Base-by-base conservation (phyloP, 2,888 invertebrate genomes). In the Agrotis exclamationis region DNA sequence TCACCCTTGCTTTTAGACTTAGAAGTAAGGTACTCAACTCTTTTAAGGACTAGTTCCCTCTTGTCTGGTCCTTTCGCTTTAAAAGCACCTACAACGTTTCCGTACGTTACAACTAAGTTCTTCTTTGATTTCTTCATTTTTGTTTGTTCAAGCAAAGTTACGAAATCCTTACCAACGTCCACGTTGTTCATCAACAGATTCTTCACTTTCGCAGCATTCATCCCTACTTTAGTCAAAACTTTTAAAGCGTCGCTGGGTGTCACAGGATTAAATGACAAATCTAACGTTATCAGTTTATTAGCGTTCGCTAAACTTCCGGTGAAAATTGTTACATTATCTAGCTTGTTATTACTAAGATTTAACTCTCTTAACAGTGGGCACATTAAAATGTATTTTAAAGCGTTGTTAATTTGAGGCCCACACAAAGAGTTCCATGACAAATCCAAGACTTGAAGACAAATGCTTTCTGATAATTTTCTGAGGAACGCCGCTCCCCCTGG, bases 181-280 rank as follows among this genome's bases (percentile, higher is more conserved):
- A 95, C 85, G 70, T 93, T 92, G 0, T 94, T 92, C 88, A 94
- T 84, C 3, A 88, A 71, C 6, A 94, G 64, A 11, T 85, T 84
- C 62, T 90, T 85, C 7, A 94, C 72, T 82, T 91, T 91, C 0
- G 91, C 90, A 44, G 65, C 63, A 9, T 51, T 39, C 2, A 67
- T 66, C 74, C 84, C 89, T 74, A 93, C 81, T 83, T 88, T 92
- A 6, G 66, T 33, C 1, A 94, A 75, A 44, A 93, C 70, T 18
- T 54, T 70, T 3, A 89, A 18, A n/a, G 94, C 92, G 64, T 94
- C 94, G 1, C 47, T 71, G 14, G 89, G 85, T 3, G 88, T 82
- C 80, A 94, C 63, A 1, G 93, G 94, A 70, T 94, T 94, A 60
- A 78, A 88, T 18, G 94, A 94, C 63, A 94, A 79, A 87, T 94